phyloP scores from a whole-genome alignment of 2,888 invertebrate genomes.

The Tetragnatha montana region DNA sequence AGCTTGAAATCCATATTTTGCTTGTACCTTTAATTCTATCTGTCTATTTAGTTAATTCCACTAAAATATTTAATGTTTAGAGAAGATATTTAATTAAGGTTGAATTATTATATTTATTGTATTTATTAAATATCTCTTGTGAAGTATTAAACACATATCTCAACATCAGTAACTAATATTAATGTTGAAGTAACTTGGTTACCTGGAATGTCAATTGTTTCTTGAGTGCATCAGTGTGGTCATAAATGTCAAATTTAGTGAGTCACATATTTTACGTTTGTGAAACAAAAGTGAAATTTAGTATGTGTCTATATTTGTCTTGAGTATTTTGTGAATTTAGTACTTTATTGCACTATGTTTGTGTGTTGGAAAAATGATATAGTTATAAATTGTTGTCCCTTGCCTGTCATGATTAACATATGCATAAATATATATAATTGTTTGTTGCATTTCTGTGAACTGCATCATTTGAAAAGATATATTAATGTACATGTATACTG shows the following conservation, averaged over 20 bases:
- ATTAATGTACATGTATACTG: constrained; percentile 23
- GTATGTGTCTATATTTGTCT: constrained; percentile 24
- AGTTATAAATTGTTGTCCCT: constrained; percentile 58
- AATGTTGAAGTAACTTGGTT: background rate
- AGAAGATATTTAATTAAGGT: background rate
- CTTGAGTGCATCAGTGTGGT: constrained; percentile 26
- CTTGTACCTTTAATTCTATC: constrained; percentile 32
- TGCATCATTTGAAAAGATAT: constrained; percentile 7
- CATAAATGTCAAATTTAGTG: constrained; percentile 36
- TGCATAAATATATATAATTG: constrained; percentile 41
- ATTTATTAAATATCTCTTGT: background rate
- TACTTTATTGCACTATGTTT: constrained; percentile 49
- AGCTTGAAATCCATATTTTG: constrained; percentile 49
- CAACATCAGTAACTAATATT: constrained; percentile 10
- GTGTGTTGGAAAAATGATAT: constrained; percentile 27
- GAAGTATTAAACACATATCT: background rate
- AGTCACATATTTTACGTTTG: constrained; percentile 40
- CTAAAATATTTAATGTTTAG: constrained; percentile 2
- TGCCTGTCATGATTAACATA: constrained; percentile 52
- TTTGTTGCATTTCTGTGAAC: constrained; percentile 44
- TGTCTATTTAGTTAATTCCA: constrained; percentile 19
- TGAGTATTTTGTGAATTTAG: constrained; percentile 45
- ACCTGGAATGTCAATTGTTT: background rate
- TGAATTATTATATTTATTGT: constrained; percentile 15
- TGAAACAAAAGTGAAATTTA: constrained; percentile 21